phyloP scores from a whole-genome alignment of 2,113 vertebrate species.

The Pitta sordida region DNA sequence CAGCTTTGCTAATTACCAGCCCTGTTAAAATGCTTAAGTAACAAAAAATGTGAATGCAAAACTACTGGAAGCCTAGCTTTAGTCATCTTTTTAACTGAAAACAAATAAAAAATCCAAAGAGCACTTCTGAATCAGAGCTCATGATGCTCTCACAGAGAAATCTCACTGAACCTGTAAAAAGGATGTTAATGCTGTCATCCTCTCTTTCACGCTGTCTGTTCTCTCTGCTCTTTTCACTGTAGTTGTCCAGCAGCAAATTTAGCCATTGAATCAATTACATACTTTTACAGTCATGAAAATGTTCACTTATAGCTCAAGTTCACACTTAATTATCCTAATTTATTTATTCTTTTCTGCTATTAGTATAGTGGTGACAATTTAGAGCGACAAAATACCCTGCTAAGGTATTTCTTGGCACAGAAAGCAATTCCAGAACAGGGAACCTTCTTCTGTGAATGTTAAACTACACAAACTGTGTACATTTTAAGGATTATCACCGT shows the following conservation, averaged over 20 bases:
- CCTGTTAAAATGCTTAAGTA: background rate
- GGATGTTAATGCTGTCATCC: background rate
- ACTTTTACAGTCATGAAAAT: background rate
- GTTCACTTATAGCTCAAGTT: background rate
- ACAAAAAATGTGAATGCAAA: background rate
- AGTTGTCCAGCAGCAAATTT: background rate
- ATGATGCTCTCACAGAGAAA: background rate
- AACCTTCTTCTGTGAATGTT: background rate
- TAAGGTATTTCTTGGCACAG: background rate
- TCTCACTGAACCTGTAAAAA: background rate
- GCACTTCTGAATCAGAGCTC: background rate
- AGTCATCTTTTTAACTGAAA: background rate
- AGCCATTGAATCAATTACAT: background rate
- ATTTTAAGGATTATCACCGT: background rate
- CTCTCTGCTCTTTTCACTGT: background rate
- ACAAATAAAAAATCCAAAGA: background rate
- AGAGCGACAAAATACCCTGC: background rate
- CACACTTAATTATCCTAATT: background rate
- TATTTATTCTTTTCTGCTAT: background rate
- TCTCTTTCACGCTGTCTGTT: background rate
- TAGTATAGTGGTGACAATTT: background rate
- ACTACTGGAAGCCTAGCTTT: background rate
- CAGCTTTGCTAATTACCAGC: background rate
- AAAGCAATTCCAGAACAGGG: background rate
- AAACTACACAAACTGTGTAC: background rate